Conservation (phyloP, 2,797 vertebrate species). For the Thalassophryne amazonica region DNA sequence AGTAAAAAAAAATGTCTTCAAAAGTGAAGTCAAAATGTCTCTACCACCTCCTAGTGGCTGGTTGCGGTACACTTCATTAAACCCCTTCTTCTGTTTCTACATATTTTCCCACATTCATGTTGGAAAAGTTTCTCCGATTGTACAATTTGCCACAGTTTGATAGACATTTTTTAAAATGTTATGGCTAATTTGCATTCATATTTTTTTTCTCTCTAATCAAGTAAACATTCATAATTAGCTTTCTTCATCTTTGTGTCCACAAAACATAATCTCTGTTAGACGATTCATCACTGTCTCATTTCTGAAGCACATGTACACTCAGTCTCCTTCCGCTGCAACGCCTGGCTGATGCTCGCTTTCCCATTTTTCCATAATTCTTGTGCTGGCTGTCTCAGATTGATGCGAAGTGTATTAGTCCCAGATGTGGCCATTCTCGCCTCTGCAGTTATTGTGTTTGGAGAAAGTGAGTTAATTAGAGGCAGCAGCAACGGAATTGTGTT, state of each 20-base stretch:
- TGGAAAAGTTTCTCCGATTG: no score
- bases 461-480: slow-evolving; percentile 69
- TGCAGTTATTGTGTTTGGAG: slow-evolving; percentile 57
- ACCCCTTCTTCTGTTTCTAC: neutral
- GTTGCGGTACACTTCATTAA: no score
- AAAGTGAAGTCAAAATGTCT: no score
- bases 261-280: neutral
- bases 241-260: neutral
- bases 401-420: slow-evolving; percentile 49
- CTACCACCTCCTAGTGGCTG: no score
- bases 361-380: slow-evolving; percentile 28
- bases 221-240: neutral
- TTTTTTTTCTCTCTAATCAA: no score
- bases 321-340: neutral
- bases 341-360: slow-evolving; percentile 39
- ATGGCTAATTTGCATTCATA: no score
- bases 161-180: no score
- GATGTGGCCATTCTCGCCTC: slow-evolving; percentile 59
- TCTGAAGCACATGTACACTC: slow-evolving; percentile 5
- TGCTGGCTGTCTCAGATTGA: slow-evolving; percentile 44
- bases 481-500: slow-evolving; percentile 6
- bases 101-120: neutral
- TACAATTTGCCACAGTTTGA: no score
- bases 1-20: no score
- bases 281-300: neutral